Base-by-base conservation (phyloP, 2,113 vertebrate genomes). In the Lipophrys pholis region DNA sequence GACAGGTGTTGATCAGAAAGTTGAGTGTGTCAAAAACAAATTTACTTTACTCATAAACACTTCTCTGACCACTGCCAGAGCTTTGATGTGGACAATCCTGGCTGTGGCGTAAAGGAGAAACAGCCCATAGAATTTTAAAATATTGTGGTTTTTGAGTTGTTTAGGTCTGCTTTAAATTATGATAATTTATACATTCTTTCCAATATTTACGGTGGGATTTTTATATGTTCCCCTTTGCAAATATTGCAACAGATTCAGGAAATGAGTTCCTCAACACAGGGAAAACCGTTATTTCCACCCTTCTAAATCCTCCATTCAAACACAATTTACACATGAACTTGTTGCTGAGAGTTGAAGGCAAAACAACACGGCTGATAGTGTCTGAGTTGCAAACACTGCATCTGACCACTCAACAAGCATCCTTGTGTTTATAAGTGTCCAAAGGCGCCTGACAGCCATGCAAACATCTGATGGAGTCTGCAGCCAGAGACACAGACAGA, bases 391-490 rank as follows among this genome's bases (percentile, higher is more conserved):
- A 64, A 50, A 63, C 79, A 56, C 70, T 69, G 14, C 54, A 50
- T 69, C 57, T 56, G 17, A 56, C 66, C 63, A 17, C 62, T 81
- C 50, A 41, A 75, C 69, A 83, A 82, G 85, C 70, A 79, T 69
- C 80, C 75, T 80, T 78, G 63, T 82, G 70, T 83, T 81, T 84
- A 56, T 69, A 78, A 80, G 81, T 76, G 78, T 87, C 78, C 83
- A 46, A 79, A 85, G 87, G 85, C 83, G 81, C 77, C 83, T 77
- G 45, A 69, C 56, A 4, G 48, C 61, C 78, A 56, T 58, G 79
- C 77, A 81, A 87, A 87, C 84, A 86, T 90, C 90, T 85, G 78
- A 82, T 42, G 68, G 59, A 54, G 53, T 80, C 80, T 58, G 72
- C 59, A 74, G 89, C 85, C 84, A 88, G 51, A 69, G 59, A 76